A percentile compares a stretch with the other conserved stretches of the same genome.
These are phyloP conservation scores for Periparus ater DNA, from an alignment of 2,797 vertebrate genomes.

Conservation along the genomic window DNA sequence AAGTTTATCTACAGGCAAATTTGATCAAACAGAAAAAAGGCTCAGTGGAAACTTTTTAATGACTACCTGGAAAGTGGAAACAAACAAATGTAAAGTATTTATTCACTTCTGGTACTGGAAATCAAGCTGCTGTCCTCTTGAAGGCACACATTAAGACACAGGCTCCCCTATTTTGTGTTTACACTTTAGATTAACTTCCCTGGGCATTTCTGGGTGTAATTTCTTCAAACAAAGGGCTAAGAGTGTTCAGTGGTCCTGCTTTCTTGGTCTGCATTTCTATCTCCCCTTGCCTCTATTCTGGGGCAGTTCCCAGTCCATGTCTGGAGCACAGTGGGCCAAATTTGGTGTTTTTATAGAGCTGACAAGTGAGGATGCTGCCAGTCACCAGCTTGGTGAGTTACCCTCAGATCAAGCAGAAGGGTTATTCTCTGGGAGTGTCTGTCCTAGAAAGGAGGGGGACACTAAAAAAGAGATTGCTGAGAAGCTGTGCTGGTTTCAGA, in stretches of 20 bases:
- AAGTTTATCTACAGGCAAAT: not conserved
- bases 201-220: fast-evolving
- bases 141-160: not conserved
- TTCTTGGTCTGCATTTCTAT: not conserved
- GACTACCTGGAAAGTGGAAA: not conserved
- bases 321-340: not conserved
- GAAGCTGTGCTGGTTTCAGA: not conserved
- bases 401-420: not conserved
- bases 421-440: not conserved
- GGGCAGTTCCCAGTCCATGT: fast-evolving
- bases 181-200: not conserved
- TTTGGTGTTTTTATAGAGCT: not conserved
- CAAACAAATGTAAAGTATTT: not conserved
- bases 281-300: not conserved
- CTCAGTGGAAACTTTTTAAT: not conserved
- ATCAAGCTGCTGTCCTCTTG: not conserved
- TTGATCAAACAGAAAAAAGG: not conserved
- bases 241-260: not conserved
- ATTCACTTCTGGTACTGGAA: not conserved
- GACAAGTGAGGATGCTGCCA: not conserved
- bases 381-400: not conserved
- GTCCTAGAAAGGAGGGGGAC: not conserved
- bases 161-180: not conserved
- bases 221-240: not conserved
- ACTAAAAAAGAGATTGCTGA: not conserved